Conservation (phyloP, 2,797 vertebrate genomes). For the Enteromius afrohamiltoni region DNA sequence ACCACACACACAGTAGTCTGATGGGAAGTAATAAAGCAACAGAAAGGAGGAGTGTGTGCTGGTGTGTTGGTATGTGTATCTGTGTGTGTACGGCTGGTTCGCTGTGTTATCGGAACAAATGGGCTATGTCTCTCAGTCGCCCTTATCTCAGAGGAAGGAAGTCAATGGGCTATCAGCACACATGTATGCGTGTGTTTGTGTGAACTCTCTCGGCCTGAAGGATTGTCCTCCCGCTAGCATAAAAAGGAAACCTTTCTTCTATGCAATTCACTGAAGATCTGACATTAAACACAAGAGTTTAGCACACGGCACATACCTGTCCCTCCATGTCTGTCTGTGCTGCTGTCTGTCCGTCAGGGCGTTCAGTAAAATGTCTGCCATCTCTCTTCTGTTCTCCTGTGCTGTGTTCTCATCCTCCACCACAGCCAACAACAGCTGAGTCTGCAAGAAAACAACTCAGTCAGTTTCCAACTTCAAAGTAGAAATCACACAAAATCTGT, state of each 20-base stretch:
- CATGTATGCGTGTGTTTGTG: conserved; percentile 48
- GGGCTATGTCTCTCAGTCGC: conserved; percentile 67
- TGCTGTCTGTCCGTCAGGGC: conserved; percentile 85
- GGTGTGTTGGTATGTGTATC: conserved; percentile 40
- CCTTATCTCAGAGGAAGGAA: conserved; percentile 82
- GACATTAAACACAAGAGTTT: not conserved
- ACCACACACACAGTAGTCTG: conserved; percentile 59
- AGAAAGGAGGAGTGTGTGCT: conserved; percentile 27
- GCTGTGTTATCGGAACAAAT: conserved; percentile 74
- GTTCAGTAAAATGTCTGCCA: conserved; percentile 81
- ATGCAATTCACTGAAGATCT: conserved; percentile 10
- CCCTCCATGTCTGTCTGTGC: conserved; percentile 89
- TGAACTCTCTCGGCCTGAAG: conserved; percentile 29
- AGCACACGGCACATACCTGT: conserved; percentile 80
- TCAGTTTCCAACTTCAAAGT: conserved; percentile 24
- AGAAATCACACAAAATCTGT: not conserved
- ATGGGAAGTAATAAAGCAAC: conserved; percentile 59
- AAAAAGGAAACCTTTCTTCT: not conserved
- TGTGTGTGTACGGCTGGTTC: conserved; percentile 57
- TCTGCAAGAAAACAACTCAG: conserved; percentile 80
- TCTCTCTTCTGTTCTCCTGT: conserved; percentile 81
- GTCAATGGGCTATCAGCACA: conserved; percentile 67
- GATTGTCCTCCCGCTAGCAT: conserved; percentile 35
- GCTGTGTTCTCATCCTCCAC: conserved; percentile 80
- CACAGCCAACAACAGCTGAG: conserved; percentile 85